Evolutionary conservation across 2,797 vertebrate genomes (phyloP), one percentile per base, ranked within the genome.

Genomic region (Lacerta agilis): DNA sequence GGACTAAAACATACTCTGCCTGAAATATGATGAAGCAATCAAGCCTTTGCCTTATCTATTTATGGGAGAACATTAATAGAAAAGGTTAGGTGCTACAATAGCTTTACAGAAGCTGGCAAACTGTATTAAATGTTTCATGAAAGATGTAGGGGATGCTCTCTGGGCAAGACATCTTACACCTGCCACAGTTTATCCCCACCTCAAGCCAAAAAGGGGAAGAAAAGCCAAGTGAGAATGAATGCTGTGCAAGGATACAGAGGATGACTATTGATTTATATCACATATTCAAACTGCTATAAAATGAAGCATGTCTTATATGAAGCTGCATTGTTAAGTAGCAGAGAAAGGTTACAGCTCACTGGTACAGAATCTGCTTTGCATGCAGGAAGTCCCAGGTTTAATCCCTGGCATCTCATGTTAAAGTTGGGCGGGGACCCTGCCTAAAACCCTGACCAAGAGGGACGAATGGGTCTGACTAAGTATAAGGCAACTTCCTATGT

Each of bases 41-140:
- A 76, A 76, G 78, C 77, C 2, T 76, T 58, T 67, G 8, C 36
- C 79, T 27, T 64, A 73, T 88, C 81, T 43, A 80, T 86, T 81
- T 81, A 64, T 77, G 64, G 81, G 81, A 38, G 61, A 69, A 64
- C 7, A 77, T 27, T 78, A 73, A 69, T 79, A 66, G 86, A 43
- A 78, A 75, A 20, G 77, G n/a, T 79, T 4, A 75, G 64, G n/a
- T 58, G n/a, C 66, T 29, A 11, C 3, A 25, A 49, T 9, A n/a
- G 23, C 43, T 13, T 20, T 8, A 64, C 29, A 66, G 1, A 66
- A 85, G 49, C 8, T 38, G 36, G 4, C 55, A 18, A 75, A 49
- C 17, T 15, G 82, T 55, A 49, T n/a, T 23, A 78, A 69, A 66
- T 29, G 8, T 43, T 58, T 11, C 66, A 20, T 3, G 41, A 23